Percentiles rank a stretch among this genome's conserved stretches.
phyloP scores from a whole-genome alignment of 2,888 invertebrate genomes.

The Ligdia adustata region DNA sequence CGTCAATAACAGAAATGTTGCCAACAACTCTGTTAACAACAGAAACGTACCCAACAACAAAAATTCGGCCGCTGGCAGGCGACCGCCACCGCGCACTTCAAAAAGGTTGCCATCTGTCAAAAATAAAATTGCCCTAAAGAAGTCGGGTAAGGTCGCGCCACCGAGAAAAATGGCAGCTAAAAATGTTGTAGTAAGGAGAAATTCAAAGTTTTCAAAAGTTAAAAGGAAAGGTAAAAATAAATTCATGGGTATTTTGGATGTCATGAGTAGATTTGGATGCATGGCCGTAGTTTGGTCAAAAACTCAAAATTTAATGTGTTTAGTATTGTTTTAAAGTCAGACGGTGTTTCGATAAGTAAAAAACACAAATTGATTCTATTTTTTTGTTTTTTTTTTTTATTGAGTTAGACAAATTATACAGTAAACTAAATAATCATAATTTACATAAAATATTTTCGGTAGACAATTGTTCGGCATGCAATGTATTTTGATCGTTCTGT shows the following conservation, averaged over 20 bases:
- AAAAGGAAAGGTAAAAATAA: slow-evolving; percentile 70
- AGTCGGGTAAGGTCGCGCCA: slow-evolving; percentile 43
- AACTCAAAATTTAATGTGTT: neutral
- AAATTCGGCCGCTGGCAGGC: neutral
- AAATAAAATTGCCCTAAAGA: slow-evolving; percentile 42
- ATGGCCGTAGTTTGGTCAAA: slow-evolving; percentile 28
- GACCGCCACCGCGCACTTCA: slow-evolving; percentile 31
- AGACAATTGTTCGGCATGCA: too few species aligned
- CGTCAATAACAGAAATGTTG: slow-evolving; percentile 7
- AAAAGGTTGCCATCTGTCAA: slow-evolving; percentile 40
- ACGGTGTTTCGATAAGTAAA: too few species aligned
- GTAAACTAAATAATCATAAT: too few species aligned
- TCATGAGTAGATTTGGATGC: slow-evolving; percentile 29
- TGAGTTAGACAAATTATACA: too few species aligned
- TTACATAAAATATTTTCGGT: too few species aligned
- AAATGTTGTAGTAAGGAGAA: slow-evolving; percentile 62
- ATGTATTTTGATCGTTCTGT: too few species aligned
- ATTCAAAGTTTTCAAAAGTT: slow-evolving; percentile 55
- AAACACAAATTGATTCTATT: too few species aligned
- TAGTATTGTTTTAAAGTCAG: neutral
- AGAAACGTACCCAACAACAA: slow-evolving; percentile 11
- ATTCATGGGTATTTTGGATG: slow-evolving; percentile 16
- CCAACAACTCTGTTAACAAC: neutral
- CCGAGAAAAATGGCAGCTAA: slow-evolving; percentile 59
- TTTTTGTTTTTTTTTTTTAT: too few species aligned